A percentile compares a stretch with the other conserved stretches of the same genome.
phyloP scores from a whole-genome alignment of 2,113 vertebrate genomes.

The Bothrops jararaca region DNA sequence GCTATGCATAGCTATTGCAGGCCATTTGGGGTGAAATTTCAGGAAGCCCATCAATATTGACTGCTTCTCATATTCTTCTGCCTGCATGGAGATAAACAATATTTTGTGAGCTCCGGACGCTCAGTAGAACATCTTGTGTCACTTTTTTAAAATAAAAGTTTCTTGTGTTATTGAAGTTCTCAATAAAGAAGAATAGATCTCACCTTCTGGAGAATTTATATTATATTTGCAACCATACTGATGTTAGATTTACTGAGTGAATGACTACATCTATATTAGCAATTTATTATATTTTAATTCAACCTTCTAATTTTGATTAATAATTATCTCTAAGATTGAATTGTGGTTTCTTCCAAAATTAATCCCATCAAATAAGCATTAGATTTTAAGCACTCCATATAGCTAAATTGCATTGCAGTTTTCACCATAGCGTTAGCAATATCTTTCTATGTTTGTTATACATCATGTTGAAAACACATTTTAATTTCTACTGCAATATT shows the following conservation, averaged over 20 bases:
- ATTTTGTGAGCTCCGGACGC: background rate
- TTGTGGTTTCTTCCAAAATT: background rate
- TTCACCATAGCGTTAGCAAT: background rate
- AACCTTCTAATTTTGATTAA: background rate
- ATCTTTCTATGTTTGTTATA: background rate
- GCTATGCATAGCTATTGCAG: background rate
- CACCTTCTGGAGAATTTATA: background rate
- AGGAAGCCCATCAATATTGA: background rate
- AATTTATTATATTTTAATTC: constrained; percentile 3
- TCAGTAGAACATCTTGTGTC: background rate
- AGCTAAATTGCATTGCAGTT: background rate
- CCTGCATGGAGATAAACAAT: background rate
- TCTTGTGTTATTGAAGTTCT: background rate
- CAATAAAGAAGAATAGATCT: background rate
- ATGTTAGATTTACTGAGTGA: background rate
- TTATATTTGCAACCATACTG: background rate
- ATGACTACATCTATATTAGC: background rate
- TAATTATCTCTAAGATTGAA: constrained; percentile 6
- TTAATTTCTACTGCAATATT: background rate
- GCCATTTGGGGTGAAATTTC: background rate
- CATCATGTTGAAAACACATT: background rate
- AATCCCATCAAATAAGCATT: constrained; percentile 14
- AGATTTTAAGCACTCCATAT: background rate
- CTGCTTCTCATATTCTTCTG: background rate
- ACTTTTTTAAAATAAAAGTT: background rate